phyloP scores from a whole-genome alignment of 2,797 vertebrate species.

The Chaetophractus vellerosus region DNA sequence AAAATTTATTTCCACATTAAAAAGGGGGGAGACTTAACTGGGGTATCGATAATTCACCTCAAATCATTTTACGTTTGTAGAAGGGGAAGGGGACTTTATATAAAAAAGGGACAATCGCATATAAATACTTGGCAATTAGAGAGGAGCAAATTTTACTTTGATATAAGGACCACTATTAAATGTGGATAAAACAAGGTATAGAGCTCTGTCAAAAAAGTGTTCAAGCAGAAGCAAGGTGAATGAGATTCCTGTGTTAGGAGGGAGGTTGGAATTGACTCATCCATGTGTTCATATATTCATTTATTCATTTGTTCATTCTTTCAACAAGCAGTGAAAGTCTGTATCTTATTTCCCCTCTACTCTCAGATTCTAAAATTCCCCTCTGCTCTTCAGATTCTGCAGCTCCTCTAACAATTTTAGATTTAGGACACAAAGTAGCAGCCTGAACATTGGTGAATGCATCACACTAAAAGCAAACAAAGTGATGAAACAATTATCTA shows the following conservation, averaged over 20 bases:
- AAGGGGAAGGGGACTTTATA: background rate
- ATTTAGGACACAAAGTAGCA: background rate
- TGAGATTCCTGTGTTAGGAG: background rate
- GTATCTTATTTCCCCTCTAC: background rate
- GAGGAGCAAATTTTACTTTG: background rate
- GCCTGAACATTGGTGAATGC: background rate
- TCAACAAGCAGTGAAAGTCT: background rate
- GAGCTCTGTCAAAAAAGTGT: background rate
- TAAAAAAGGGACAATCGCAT: background rate
- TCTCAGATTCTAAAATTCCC: too few species aligned
- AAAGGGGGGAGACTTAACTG: background rate
- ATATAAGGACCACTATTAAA: background rate
- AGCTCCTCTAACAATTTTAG: slow-evolving; percentile 28
- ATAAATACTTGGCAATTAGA: background rate
- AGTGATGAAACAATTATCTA: background rate
- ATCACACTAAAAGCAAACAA: background rate
- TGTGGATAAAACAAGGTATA: background rate
- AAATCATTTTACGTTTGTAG: background rate
- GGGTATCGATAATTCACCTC: background rate
- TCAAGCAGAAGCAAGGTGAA: background rate
- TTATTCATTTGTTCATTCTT: background rate
- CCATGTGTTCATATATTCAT: background rate
- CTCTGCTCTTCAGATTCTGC: background rate
- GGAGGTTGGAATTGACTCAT: background rate
- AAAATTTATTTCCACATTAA: background rate